Evolutionary conservation across 2,113 vertebrate genomes (phyloP).

Genomic region (Gymnarchus niloticus): DNA sequence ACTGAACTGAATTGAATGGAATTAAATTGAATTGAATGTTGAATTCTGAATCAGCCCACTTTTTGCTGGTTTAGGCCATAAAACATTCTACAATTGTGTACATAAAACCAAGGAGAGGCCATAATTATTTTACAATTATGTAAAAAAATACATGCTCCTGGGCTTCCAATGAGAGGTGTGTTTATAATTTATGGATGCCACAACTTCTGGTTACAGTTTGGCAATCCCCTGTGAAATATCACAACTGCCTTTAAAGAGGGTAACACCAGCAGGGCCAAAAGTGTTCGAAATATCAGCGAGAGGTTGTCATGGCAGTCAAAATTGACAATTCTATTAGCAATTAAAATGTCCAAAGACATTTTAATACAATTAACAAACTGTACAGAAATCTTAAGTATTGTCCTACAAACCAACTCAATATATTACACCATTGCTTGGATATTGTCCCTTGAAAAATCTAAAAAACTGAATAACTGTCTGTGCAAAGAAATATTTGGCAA

Average conservation of each 20-base stretch:
- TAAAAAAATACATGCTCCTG: neutral
- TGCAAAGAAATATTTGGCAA: neutral
- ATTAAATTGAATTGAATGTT: too few species aligned
- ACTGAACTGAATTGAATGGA: too few species aligned
- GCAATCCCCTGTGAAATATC: conserved; percentile 19
- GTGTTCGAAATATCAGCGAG: neutral
- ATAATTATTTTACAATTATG: neutral
- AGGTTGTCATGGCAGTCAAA: neutral
- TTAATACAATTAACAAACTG: neutral
- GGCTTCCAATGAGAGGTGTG: neutral
- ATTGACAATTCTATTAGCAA: neutral
- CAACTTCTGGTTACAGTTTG: neutral
- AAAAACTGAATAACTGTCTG: too few species aligned
- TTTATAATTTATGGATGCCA: neutral
- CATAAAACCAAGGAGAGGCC: neutral
- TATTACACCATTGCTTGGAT: neutral
- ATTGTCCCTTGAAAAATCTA: neutral
- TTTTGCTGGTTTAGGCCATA: too few species aligned
- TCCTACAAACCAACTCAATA: neutral
- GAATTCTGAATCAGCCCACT: too few species aligned
- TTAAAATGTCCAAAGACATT: neutral
- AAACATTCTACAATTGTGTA: too few species aligned
- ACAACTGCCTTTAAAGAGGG: conserved; percentile 2
- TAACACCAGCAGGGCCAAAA: neutral
- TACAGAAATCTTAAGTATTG: neutral